Percentiles rank a stretch among this genome's conserved stretches.
phyloP scores from a whole-genome alignment of 1,140 invertebrate genomes.

The Hesperophylax magnus region DNA sequence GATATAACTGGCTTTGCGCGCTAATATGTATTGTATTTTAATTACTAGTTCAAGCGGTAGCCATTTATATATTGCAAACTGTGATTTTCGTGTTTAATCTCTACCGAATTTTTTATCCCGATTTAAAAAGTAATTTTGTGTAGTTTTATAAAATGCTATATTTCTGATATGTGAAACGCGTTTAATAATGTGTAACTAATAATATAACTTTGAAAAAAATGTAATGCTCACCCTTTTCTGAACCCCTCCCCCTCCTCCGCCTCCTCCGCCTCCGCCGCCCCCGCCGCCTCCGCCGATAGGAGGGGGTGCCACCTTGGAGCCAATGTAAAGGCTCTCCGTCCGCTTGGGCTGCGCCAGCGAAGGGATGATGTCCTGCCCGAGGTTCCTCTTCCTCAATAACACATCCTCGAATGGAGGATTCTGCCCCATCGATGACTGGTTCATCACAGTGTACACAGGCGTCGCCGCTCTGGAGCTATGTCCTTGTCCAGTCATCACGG shows the following conservation, averaged over 20 bases:
- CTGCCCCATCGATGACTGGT: constrained; percentile 41
- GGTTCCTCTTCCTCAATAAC: constrained; percentile 81
- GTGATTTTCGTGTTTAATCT: too few species aligned
- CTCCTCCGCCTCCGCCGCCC: constrained; percentile 66
- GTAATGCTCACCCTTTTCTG: too few species aligned
- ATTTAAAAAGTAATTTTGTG: too few species aligned
- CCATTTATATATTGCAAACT: too few species aligned
- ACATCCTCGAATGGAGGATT: constrained; percentile 83
- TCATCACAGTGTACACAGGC: constrained; percentile 51
- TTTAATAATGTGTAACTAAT: too few species aligned
- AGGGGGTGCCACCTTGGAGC: constrained; percentile 69
- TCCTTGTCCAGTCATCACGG: constrained; percentile 60
- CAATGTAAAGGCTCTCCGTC: constrained; percentile 86
- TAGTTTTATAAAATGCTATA: too few species aligned
- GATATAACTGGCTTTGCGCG: too few species aligned
- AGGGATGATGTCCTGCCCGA: constrained; percentile 90
- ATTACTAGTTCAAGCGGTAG: too few species aligned
- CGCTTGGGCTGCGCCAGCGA: constrained; percentile 88
- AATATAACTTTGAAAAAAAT: too few species aligned
- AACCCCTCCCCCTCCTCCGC: constrained; percentile 60
- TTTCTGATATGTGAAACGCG: too few species aligned
- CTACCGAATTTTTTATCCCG: too few species aligned
- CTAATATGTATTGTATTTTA: too few species aligned
- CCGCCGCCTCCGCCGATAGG: constrained; percentile 66
- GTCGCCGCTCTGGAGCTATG: constrained; percentile 63